Conservation (phyloP, 2,888 invertebrate genomes). For the Phymatocera aterrima region DNA sequence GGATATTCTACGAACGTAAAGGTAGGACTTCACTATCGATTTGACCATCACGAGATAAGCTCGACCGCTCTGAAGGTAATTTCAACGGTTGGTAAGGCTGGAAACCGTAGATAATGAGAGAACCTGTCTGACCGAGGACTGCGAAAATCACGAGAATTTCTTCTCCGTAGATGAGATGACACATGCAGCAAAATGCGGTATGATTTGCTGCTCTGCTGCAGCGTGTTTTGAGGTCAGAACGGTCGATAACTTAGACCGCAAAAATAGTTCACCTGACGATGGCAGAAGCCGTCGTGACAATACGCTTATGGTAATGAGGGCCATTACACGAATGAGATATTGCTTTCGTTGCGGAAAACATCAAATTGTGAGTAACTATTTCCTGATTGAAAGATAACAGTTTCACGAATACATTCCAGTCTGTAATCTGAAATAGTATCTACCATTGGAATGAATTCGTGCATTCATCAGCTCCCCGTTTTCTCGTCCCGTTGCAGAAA, state of each 20-base stretch:
- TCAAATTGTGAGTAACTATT: conserved; percentile 21
- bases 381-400: conserved; percentile 9
- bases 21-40: not conserved
- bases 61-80: not conserved
- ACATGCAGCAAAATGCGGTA: not conserved
- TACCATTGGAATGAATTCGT: conserved; percentile 7
- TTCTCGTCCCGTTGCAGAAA: not conserved
- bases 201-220: not conserved
- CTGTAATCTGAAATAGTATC: conserved; percentile 30
- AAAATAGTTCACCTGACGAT: not conserved
- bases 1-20: not conserved
- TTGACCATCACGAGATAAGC: not conserved
- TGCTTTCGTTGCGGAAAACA: not conserved
- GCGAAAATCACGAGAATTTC: not conserved
- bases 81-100: not conserved
- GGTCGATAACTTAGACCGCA: not conserved
- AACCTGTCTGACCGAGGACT: not conserved
- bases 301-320: conserved; percentile 11
- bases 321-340: not conserved
- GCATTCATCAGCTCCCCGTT: not conserved
- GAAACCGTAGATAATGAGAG: no score
- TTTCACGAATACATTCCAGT: not conserved
- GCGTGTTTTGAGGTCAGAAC: not conserved
- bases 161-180: not conserved
- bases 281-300: conserved; percentile 12